Percentiles rank a stretch among this genome's conserved stretches.
Conservation (phyloP, 2,888 invertebrate species). For the Dione juno region DNA sequence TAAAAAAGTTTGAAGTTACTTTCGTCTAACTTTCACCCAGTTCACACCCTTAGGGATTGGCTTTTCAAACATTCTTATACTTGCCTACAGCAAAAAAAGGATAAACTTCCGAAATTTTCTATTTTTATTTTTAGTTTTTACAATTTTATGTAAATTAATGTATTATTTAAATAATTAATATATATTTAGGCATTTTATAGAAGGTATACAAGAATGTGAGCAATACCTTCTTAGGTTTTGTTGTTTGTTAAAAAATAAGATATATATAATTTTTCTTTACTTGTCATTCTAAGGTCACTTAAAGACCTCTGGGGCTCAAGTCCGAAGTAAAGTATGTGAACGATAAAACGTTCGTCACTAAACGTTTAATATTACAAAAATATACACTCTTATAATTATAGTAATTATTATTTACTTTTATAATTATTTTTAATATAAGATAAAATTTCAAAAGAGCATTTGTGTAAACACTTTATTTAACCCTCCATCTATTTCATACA, state of each 20-base stretch:
- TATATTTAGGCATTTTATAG: neutral
- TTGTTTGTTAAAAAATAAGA: too few relatives aligned
- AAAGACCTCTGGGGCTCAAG: too few relatives aligned
- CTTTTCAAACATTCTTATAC: slow-evolving; percentile 18
- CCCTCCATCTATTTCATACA: slow-evolving; percentile 47
- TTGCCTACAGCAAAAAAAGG: slow-evolving; percentile 14
- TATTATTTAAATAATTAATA: neutral
- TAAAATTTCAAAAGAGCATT: neutral
- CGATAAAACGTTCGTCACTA: too few relatives aligned
- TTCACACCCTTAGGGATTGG: slow-evolving; percentile 11
- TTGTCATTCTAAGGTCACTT: too few relatives aligned
- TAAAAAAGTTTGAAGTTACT: slow-evolving; percentile 16
- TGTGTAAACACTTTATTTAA: neutral
- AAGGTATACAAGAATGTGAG: neutral
- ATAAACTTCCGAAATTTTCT: slow-evolving; percentile 10
- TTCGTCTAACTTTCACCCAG: neutral
- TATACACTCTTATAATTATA: too few relatives aligned
- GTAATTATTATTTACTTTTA: too few relatives aligned
- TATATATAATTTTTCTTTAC: too few relatives aligned
- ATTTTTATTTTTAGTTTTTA: neutral
- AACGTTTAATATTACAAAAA: too few relatives aligned
- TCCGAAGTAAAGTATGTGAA: too few relatives aligned
- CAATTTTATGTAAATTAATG: neutral
- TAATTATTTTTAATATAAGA: too few relatives aligned
- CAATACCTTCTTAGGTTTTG: too few relatives aligned